Percentiles rank a stretch among this genome's conserved stretches.
These are phyloP conservation scores for Hydropotes inermis DNA, from an alignment of 2,113 vertebrate genomes.

Conservation along the genomic window DNA sequence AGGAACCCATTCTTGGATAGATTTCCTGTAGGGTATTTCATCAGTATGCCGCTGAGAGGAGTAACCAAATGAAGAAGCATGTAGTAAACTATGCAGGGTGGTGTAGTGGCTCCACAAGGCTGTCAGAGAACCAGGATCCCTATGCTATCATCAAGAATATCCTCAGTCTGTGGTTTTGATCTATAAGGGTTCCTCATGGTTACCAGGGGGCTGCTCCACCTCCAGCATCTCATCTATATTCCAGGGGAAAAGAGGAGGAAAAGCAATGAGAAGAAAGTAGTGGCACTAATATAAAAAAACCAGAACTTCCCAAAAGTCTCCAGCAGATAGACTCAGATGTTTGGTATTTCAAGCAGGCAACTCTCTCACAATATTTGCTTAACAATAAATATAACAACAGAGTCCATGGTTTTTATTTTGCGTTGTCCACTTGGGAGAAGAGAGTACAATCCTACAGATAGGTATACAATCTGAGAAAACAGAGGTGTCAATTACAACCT, in stretches of 20 bases:
- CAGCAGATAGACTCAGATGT: background rate
- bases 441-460: background rate
- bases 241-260: background rate
- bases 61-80: background rate
- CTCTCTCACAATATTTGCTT: background rate
- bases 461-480: background rate
- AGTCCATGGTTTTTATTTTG: background rate
- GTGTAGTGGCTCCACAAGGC: background rate
- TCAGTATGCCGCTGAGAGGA: background rate
- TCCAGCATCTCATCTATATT: background rate
- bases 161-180: background rate
- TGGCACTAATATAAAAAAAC: background rate
- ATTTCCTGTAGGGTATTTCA: background rate
- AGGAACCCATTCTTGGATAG: background rate
- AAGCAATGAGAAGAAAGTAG: background rate
- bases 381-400: background rate
- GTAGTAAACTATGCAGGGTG: too few species aligned
- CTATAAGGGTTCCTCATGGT: background rate
- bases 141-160: rapidly evolving
- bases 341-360: background rate
- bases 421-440: background rate
- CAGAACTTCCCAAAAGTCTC: background rate
- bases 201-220: background rate
- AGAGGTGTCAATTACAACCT: background rate
- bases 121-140: background rate